These are phyloP conservation scores for Peromyscus nudipes DNA, from an alignment of 2,797 vertebrate genomes.

Conservation along the genomic window DNA sequence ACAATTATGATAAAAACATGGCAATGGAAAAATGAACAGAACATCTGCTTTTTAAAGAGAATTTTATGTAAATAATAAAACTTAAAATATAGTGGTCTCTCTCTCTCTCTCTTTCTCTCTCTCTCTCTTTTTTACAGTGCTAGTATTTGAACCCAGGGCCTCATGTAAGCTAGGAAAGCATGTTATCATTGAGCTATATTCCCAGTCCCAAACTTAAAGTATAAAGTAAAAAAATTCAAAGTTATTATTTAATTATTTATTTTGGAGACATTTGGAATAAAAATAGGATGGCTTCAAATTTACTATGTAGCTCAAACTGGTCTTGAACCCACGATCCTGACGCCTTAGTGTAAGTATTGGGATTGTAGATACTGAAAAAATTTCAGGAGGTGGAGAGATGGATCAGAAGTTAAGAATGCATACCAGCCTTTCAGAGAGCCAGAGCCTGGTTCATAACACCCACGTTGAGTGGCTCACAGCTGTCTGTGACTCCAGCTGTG, in stretches of 20 bases:
- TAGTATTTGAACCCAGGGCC: background rate
- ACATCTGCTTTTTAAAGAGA: background rate
- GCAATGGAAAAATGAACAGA: slow-evolving; percentile 8
- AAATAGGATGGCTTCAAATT: background rate
- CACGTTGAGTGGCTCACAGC: background rate
- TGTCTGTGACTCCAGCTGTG: background rate
- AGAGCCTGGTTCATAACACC: background rate
- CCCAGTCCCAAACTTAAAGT: background rate
- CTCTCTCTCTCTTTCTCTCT: too few relatives aligned
- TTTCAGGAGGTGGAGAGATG: background rate
- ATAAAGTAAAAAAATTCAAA: background rate
- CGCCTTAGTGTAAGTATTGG: background rate
- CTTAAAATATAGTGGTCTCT: background rate
- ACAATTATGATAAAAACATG: slow-evolving; percentile 28
- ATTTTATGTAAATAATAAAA: background rate
- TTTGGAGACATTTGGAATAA: background rate
- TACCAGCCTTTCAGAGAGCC: background rate
- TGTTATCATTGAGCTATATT: background rate
- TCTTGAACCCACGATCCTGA: background rate
- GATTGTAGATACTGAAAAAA: background rate
- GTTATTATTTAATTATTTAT: background rate
- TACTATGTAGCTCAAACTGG: background rate
- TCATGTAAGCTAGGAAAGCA: background rate
- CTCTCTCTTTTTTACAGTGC: background rate
- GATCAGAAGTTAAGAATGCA: background rate